Evolutionary conservation across 2,113 vertebrate genomes (phyloP), one percentile per base, ranked within the genome.

Genomic region (Spea multiplicata): DNA sequence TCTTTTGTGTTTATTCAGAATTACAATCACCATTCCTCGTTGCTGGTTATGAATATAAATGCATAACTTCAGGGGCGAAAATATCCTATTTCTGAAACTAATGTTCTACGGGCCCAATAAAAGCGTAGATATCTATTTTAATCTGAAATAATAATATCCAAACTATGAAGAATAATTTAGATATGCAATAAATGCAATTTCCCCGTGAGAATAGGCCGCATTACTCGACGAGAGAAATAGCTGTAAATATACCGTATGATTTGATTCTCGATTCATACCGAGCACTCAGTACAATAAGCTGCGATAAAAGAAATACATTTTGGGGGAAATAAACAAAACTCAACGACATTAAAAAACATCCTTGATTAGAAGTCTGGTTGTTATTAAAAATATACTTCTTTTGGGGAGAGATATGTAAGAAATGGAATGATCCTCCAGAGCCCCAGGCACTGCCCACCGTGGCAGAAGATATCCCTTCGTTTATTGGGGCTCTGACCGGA

Each of bases 31-130:
- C 5, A 64, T 66, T 72, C 52, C 30, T 66, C 13, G 45, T 62
- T 73, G 62, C 61, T 73, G 57, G 10, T 44, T 78, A 65, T 49
- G 64, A 70, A 77, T 69, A 14, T 72, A 47, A 80, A 80, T 73
- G 72, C 59, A 70, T 80, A 70, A 71, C 77, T 80, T 62, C 70
- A 66, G 77, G 77, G 67, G 30, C 13, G 49, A 73, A 57, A 50
- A 73, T 55, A 80, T 80, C 77, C 70, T 80, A 80, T 80, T 73
- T 70, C 70, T n/a, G 57, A 80, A 80, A 57, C 77, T 66, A 80
- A 80, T 72, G 77, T 80, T 57, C 61, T 71, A 57, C 47, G 71
- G 55, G 66, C 52, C 62, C n/a, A 80, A 73, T 73, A 73, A 80
- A 72, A 73, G 50, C 62, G 49, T 59, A 50, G 65, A 71, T 66